Conservation (phyloP, 2,113 vertebrate species). For the Amphiprion ocellaris region DNA sequence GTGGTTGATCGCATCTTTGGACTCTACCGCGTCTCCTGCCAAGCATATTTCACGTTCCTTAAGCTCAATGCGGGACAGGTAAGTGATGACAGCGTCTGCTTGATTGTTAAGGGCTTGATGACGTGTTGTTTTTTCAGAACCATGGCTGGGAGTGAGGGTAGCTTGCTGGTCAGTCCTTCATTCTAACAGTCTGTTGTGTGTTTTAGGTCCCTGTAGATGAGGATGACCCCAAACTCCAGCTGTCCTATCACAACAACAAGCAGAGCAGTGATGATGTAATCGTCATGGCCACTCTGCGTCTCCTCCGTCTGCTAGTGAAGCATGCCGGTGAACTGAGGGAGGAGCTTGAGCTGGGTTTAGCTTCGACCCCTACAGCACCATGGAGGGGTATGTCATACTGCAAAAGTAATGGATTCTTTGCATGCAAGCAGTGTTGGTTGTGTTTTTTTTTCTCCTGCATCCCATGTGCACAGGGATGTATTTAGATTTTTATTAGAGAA, state of each 20-base stretch:
- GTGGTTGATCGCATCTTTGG: conserved; percentile 98
- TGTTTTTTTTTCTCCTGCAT: too few relatives aligned
- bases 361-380: conserved; percentile 95
- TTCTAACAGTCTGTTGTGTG: not conserved
- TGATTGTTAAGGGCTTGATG: too few relatives aligned
- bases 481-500: too few relatives aligned
- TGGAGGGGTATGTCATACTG: conserved; percentile 89
- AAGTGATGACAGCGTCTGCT: not conserved
- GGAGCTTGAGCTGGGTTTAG: conserved; percentile 93
- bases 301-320: conserved; percentile 94
- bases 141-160: too few relatives aligned
- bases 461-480: too few relatives aligned
- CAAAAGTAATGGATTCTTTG: too few relatives aligned
- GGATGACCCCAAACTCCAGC: conserved; percentile 91
- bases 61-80: conserved; percentile 98
- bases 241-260: conserved; percentile 87
- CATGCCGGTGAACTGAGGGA: conserved; percentile 97
- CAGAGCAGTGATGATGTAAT: conserved; percentile 98
- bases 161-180: not conserved
- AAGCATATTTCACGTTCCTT: conserved; percentile 97
- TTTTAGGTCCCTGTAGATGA: conserved; percentile 91
- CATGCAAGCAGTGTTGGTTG: too few relatives aligned
- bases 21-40: conserved; percentile 95
- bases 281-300: conserved; percentile 96
- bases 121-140: not conserved